Conservation (phyloP, 1,140 invertebrate species). For the Pomacea maculata region DNA sequence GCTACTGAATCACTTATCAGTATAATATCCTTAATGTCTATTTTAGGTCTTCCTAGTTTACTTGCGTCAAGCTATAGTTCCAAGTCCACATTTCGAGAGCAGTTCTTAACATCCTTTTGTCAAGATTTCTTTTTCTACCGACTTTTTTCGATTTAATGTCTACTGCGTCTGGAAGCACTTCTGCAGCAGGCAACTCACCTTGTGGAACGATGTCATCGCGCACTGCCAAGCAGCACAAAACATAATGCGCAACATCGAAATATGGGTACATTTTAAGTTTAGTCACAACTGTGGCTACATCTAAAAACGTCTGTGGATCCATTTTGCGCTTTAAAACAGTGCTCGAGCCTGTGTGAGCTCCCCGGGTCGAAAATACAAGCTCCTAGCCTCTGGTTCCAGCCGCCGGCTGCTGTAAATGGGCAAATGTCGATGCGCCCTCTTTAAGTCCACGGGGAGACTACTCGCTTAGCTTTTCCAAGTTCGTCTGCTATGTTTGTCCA, state of each 20-base stretch:
- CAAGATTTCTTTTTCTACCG: too few relatives aligned
- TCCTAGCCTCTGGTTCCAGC: not conserved
- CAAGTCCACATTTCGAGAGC: too few relatives aligned
- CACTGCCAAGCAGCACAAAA: constrained; percentile 70
- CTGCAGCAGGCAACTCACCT: constrained; percentile 67
- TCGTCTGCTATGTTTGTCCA: too few relatives aligned
- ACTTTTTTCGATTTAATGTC: too few relatives aligned
- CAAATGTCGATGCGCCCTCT: constrained; percentile 15
- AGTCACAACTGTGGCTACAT: constrained; percentile 97
- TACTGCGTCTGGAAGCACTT: too few relatives aligned
- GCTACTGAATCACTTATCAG: too few relatives aligned
- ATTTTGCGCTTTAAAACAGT: constrained; percentile 63
- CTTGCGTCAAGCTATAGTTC: too few relatives aligned
- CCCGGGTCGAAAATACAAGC: constrained; percentile 18
- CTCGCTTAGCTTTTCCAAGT: not conserved
- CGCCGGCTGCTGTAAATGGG: constrained; percentile 21
- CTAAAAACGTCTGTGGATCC: constrained; percentile 97
- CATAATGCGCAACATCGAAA: constrained; percentile 93
- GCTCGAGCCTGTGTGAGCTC: not conserved
- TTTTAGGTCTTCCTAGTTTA: too few relatives aligned
- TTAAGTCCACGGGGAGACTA: not conserved
- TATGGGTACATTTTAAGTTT: constrained; percentile 99
- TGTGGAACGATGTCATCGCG: constrained; percentile 88
- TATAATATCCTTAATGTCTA: too few relatives aligned
- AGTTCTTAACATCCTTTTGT: too few relatives aligned